A percentile compares a stretch with the other conserved stretches of the same genome.
These are phyloP conservation scores for Lumbricus terrestris DNA, from an alignment of 2,888 invertebrate genomes.

Conservation along the genomic window DNA sequence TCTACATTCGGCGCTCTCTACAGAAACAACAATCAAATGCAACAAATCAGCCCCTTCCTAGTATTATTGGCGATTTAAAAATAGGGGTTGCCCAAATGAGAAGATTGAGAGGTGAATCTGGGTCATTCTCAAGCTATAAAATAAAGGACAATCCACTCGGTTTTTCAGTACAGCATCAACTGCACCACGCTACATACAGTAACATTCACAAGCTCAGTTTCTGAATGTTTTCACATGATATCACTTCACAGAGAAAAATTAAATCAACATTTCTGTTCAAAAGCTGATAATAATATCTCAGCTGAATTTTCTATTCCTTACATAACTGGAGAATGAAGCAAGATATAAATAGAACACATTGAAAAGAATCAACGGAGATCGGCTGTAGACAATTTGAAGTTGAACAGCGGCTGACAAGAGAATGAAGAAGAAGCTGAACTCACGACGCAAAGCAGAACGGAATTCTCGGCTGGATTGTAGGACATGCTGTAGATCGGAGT, in stretches of 20 bases:
- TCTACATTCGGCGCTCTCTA: constrained; percentile 76
- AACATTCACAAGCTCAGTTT: background rate
- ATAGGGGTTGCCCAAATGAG: no score
- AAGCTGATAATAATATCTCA: no score
- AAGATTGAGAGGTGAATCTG: no score
- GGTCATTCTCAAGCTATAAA: no score
- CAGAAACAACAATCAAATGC: background rate
- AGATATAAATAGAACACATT: background rate
- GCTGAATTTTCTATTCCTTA: background rate
- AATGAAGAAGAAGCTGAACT: constrained; percentile 36
- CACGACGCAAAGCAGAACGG: constrained; percentile 79
- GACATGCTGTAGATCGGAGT: constrained; percentile 73
- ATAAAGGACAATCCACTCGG: background rate
- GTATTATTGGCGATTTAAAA: background rate
- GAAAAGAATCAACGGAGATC: background rate
- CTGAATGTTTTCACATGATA: no score
- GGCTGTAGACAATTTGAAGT: background rate
- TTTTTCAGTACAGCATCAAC: background rate
- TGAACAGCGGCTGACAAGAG: background rate
- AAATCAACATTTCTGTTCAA: no score
- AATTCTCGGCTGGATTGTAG: constrained; percentile 94
- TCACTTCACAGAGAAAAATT: background rate
- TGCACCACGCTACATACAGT: background rate
- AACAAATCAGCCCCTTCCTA: no score
- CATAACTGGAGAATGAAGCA: background rate